These are phyloP conservation scores for Delichon dasypus DNA, from an alignment of 2,797 vertebrate species.

Conservation along the genomic window DNA sequence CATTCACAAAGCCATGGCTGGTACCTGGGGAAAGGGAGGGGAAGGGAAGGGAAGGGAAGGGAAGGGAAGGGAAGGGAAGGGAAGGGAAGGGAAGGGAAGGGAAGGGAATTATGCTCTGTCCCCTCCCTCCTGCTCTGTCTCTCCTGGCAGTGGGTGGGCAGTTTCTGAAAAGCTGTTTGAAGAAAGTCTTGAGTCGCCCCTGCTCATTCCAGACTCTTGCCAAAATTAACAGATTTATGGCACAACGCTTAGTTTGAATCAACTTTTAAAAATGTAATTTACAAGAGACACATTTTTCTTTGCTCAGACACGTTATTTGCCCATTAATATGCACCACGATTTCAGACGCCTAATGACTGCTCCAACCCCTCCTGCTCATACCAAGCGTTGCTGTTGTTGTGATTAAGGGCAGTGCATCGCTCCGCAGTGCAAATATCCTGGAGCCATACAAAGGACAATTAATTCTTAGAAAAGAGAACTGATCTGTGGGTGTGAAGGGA, in stretches of 20 bases:
- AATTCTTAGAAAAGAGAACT: conserved; percentile 7
- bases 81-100: not conserved
- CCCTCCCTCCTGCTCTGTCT: not conserved
- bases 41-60: not conserved
- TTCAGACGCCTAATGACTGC: conserved; percentile 64
- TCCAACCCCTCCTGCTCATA: conserved; percentile 50
- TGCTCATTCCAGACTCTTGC: conserved; percentile 59
- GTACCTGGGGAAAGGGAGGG: not conserved
- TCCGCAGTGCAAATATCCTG: conserved; percentile 51
- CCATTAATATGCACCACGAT: conserved; percentile 60
- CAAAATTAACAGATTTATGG: conserved; percentile 75
- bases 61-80: not conserved
- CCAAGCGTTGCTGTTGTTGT: conserved; percentile 57
- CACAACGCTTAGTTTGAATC: conserved; percentile 61
- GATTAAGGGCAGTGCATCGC: conserved; percentile 59
- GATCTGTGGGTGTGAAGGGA: not conserved
- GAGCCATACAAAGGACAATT: conserved; percentile 67
- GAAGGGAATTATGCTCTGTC: not conserved
- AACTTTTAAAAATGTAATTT: conserved; percentile 66
- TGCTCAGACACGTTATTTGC: conserved; percentile 55
- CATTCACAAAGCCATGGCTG: not conserved
- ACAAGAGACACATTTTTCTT: conserved; percentile 58
- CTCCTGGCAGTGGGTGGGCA: conserved; percentile 37
- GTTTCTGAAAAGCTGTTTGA: conserved; percentile 45
- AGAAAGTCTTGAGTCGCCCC: conserved; percentile 25